A percentile compares a stretch with the other conserved stretches of the same genome.
phyloP scores from a whole-genome alignment of 2,888 invertebrate genomes.

The Geotrupes spiniger region DNA sequence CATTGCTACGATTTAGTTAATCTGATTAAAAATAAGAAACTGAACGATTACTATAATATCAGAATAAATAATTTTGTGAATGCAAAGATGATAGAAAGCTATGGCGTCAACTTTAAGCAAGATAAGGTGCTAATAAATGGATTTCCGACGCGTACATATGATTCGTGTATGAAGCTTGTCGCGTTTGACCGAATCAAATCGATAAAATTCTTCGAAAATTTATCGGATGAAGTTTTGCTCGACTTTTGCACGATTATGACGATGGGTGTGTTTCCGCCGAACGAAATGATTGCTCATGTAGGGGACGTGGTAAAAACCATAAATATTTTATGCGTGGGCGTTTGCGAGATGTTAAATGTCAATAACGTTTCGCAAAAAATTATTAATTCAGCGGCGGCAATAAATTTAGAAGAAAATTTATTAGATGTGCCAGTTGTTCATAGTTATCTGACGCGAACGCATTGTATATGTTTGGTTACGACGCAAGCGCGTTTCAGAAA shows the following conservation, averaged over 20 bases:
- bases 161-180: background rate
- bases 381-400: background rate
- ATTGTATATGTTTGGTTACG: background rate
- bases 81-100: background rate
- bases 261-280: slow-evolving; percentile 7
- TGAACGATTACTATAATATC: background rate
- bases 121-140: too few species aligned
- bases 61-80: slow-evolving; percentile 17
- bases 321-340: slow-evolving; percentile 10
- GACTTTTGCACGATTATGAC: slow-evolving; percentile 12
- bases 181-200: slow-evolving; percentile 7
- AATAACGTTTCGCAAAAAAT: background rate
- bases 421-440: slow-evolving; percentile 12
- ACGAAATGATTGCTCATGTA: slow-evolving; percentile 12
- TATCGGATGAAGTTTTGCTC: slow-evolving; percentile 11
- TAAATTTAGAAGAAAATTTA: slow-evolving; percentile 11
- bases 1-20: slow-evolving; percentile 9
- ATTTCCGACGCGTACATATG: too few species aligned
- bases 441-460: slow-evolving; percentile 6
- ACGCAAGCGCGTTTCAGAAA: slow-evolving; percentile 5
- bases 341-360: slow-evolving; percentile 8
- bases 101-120: too few species aligned
- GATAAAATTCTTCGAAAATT: slow-evolving; percentile 6
- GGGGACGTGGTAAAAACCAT: slow-evolving; percentile 12
- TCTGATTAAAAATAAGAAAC: slow-evolving; percentile 5